These are phyloP conservation scores for Sinocyclocheilus anshuiensis DNA, from an alignment of 2,113 vertebrate species.

Conservation along the genomic window DNA sequence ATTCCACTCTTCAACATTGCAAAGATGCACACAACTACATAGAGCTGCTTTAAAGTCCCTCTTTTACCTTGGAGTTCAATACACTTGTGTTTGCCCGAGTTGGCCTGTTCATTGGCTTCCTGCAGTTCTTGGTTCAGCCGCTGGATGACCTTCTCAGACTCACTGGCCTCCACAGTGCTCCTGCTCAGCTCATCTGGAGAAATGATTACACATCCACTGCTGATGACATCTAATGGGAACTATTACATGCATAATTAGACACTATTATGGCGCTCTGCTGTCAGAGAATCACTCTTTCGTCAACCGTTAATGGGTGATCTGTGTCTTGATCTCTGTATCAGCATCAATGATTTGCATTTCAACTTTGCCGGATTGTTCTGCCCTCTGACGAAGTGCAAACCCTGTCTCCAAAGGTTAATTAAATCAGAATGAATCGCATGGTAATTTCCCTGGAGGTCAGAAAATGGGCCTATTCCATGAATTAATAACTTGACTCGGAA, in stretches of 20 bases:
- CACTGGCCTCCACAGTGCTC: constrained; percentile 83
- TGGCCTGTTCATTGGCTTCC: constrained; percentile 89
- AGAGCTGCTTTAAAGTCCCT: neutral
- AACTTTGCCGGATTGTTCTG: constrained; percentile 23
- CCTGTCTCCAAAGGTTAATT: constrained; percentile 59
- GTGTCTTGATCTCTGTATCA: neutral
- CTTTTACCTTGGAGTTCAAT: constrained; percentile 94
- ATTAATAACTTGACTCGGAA: constrained; percentile 73
- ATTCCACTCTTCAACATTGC: neutral
- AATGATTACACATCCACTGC: neutral
- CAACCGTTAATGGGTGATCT: constrained; percentile 1
- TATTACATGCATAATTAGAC: constrained; percentile 29
- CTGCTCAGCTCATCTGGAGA: constrained; percentile 85
- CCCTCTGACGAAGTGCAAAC: constrained; percentile 42
- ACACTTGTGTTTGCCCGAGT: constrained; percentile 88
- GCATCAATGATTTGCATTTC: neutral
- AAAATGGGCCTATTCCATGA: constrained; percentile 71
- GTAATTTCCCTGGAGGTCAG: constrained; percentile 74
- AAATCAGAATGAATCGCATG: constrained; percentile 61
- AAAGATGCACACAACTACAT: neutral
- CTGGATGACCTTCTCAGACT: constrained; percentile 89
- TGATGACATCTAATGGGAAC: constrained; percentile 27
- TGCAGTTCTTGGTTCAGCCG: constrained; percentile 87
- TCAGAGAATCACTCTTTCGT: neutral
- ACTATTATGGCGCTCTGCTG: neutral